These are phyloP conservation scores for Megalurothrips usitatus DNA, from an alignment of 2,888 invertebrate genomes.

Conservation along the genomic window DNA sequence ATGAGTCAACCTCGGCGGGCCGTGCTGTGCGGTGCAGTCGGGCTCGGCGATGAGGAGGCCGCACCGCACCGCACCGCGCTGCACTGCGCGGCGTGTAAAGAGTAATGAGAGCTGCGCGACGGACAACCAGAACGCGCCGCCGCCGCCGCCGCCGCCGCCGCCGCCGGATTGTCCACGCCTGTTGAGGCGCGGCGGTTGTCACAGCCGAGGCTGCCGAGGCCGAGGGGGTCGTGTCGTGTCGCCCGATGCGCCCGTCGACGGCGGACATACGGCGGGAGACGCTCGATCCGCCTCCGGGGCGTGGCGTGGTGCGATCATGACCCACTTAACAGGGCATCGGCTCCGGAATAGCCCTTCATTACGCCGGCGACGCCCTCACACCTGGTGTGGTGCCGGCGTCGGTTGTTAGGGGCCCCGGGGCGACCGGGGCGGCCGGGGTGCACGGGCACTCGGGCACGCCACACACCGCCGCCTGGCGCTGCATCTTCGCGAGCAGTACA, in stretches of 20 bases:
- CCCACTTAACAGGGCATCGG: slow-evolving; percentile 19
- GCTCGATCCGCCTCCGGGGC: neutral
- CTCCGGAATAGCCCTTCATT: slow-evolving; percentile 14
- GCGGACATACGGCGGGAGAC: no score
- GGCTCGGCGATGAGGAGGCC: no score
- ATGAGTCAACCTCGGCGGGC: no score
- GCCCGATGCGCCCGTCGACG: no score
- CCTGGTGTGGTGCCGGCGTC: neutral
- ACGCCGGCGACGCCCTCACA: slow-evolving; percentile 15
- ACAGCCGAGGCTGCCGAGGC: neutral
- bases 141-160: no score
- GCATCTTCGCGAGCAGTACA: neutral
- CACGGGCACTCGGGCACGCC: neutral
- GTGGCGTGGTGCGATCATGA: slow-evolving; percentile 20
- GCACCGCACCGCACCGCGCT: no score
- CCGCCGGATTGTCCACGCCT: no score
- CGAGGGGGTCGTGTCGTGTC: neutral
- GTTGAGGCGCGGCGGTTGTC: no score
- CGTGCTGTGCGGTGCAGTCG: no score
- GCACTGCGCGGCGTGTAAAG: no score
- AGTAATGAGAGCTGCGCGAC: no score
- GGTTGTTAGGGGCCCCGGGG: neutral
- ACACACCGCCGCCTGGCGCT: neutral
- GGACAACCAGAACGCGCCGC: no score
- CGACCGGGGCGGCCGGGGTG: neutral